These are phyloP conservation scores for Vollenhovia emeryi DNA, from an alignment of 1,140 invertebrate genomes.

Conservation along the genomic window DNA sequence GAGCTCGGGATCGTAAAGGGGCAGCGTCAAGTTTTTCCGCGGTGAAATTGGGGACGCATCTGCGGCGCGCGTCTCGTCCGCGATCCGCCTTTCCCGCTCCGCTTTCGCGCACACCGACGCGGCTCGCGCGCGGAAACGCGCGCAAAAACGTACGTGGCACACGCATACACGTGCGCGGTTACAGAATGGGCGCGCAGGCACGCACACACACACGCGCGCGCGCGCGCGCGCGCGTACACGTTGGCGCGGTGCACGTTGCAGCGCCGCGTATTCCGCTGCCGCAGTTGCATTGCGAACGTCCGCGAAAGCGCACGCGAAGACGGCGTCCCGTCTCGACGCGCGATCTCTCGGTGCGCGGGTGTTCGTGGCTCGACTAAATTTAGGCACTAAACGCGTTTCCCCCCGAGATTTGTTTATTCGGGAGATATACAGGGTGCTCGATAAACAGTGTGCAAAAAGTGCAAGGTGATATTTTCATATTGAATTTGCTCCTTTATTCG, in stretches of 20 bases:
- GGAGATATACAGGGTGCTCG: background rate
- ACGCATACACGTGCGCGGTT: background rate
- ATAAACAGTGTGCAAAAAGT: background rate
- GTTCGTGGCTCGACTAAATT: background rate
- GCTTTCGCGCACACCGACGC: background rate
- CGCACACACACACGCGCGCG: background rate
- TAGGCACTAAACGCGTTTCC: background rate
- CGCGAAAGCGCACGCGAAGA: slow-evolving; percentile 46
- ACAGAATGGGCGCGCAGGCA: background rate
- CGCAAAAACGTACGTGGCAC: background rate
- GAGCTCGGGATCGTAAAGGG: background rate
- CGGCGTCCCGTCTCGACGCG: background rate
- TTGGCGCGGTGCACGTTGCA: slow-evolving; percentile 39
- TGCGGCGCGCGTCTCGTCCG: slow-evolving; percentile 34
- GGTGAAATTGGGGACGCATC: slow-evolving; percentile 39
- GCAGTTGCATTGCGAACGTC: slow-evolving; percentile 53
- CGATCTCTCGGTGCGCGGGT: background rate
- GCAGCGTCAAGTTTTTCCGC: slow-evolving; percentile 25
- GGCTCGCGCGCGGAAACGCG: background rate
- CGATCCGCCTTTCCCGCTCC: slow-evolving; percentile 6
- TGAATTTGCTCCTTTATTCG: background rate
- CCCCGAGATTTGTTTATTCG: background rate
- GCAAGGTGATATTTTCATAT: background rate
- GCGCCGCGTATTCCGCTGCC: slow-evolving; percentile 43
- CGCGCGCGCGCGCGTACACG: background rate